Conservation (phyloP, 1,140 invertebrate genomes). For the Bombus balteatus region DNA sequence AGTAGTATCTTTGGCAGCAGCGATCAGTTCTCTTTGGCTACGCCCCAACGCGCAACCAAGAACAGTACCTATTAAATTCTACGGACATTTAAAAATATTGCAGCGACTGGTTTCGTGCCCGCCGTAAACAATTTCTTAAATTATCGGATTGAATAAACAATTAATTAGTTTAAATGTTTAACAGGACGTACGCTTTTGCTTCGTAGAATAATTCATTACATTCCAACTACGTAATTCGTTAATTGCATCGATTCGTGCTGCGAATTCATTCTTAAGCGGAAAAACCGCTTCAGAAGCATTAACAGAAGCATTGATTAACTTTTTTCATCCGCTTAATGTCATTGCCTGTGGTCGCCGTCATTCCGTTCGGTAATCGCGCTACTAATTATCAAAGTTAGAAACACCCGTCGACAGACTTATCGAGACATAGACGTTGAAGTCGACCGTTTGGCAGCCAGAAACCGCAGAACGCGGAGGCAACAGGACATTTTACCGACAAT, state of each 20-base stretch:
- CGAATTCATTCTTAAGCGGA: neutral
- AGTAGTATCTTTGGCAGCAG: conserved; percentile 32
- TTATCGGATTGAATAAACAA: neutral
- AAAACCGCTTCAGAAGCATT: neutral
- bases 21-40: conserved; percentile 48
- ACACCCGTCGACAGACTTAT: neutral
- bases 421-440: neutral
- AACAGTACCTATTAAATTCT: conserved; percentile 11
- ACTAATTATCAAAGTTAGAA: conserved; percentile 16
- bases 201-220: neutral
- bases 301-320: neutral
- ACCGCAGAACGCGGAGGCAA: conserved; percentile 3
- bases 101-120: no score
- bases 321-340: neutral
- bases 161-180: no score
- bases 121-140: neutral
- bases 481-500: conserved; percentile 21
- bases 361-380: neutral
- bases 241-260: neutral
- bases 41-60: conserved; percentile 31
- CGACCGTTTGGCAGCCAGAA: conserved; percentile 21
- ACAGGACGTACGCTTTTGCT: no score
- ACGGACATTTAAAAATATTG: conserved; percentile 5
- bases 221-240: neutral
- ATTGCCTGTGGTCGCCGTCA: neutral